Percentiles rank a stretch among this genome's conserved stretches.
Conservation (phyloP, 2,113 vertebrate genomes). For the Chamaea fasciata region DNA sequence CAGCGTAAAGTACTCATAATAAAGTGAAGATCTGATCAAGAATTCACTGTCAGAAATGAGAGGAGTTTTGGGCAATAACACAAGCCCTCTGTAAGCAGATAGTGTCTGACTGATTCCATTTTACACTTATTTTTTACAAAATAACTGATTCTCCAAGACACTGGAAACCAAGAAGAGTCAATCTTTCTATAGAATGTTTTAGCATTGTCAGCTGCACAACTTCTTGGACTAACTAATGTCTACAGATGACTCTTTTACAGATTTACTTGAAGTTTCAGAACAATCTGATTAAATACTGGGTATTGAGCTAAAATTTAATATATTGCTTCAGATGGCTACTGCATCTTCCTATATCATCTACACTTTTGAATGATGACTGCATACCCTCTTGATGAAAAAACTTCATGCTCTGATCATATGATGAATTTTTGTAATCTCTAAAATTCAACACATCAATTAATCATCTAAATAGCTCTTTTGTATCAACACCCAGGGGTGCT, state of each 20-base stretch:
- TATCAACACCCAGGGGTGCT: background rate
- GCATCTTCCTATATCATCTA: constrained; percentile 9
- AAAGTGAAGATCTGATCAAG: background rate
- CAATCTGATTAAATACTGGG: background rate
- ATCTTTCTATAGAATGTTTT: background rate
- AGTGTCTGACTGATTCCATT: background rate
- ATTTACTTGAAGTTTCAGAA: background rate
- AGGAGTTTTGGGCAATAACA: background rate
- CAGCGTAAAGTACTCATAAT: background rate
- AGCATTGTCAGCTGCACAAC: background rate
- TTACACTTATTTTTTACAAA: background rate
- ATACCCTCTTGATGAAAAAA: background rate
- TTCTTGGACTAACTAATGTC: background rate
- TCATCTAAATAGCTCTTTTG: background rate
- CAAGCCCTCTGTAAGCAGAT: background rate
- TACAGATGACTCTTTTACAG: background rate
- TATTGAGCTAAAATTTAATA: background rate
- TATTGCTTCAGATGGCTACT: background rate
- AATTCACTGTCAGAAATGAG: background rate
- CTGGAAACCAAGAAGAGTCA: background rate
- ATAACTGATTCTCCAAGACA: background rate
- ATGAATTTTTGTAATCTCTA: constrained; percentile 41
- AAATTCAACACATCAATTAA: constrained; percentile 17
- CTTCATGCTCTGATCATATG: background rate
- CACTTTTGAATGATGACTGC: background rate